Base-by-base conservation (phyloP, 2,113 vertebrate species). In the Synchiropus splendidus region DNA sequence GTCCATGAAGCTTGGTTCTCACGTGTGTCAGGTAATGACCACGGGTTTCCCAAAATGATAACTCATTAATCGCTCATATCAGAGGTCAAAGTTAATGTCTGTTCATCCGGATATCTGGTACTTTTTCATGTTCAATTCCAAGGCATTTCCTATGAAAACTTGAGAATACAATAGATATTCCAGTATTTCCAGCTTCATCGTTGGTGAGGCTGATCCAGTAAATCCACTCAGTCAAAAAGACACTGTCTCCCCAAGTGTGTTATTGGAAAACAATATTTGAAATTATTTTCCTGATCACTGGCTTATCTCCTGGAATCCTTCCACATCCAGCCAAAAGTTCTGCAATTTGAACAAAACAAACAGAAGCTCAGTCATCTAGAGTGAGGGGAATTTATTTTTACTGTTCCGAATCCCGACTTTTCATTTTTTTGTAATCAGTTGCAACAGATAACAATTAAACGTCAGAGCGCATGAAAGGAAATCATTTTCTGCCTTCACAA, bases 231-330 rank as follows among this genome's bases (percentile, higher is more conserved):
- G 57, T 45, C 70, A 79, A 63, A 40, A 54, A 67, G 52, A 67
- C 64, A 70, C 72, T 67, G 70, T 55, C 67, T 68, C 10, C 51
- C 74, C 64, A 67, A 79, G 77, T 79, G 77, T 80, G 78, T 79
- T 75, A 79, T 82, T 85, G 81, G 81, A 80, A 84, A 77, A 74
- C 62, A 81, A 72, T 79, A 80, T 84, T 83, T 80, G 64, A 75
- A 81, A 85, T 85, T 77, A 83, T 83, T 85, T 85, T 84, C 83
- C 83, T 83, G 84, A 85, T 86, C 84, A 85, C 74, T 86, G 84
- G 53, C 60, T 82, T 84, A 85, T 85, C 80, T 80, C 72, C 74
- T 81, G 80, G 81, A 82, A 83, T 78, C 73, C 79, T 77, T 86
- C 84, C 80, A 82, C 72, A 54, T 70, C 45, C 64, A 68, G 61